Percentiles rank a stretch among this genome's conserved stretches.
Evolutionary conservation across 2,888 invertebrate species (phyloP).

Genomic region (Spialia ferax): DNA sequence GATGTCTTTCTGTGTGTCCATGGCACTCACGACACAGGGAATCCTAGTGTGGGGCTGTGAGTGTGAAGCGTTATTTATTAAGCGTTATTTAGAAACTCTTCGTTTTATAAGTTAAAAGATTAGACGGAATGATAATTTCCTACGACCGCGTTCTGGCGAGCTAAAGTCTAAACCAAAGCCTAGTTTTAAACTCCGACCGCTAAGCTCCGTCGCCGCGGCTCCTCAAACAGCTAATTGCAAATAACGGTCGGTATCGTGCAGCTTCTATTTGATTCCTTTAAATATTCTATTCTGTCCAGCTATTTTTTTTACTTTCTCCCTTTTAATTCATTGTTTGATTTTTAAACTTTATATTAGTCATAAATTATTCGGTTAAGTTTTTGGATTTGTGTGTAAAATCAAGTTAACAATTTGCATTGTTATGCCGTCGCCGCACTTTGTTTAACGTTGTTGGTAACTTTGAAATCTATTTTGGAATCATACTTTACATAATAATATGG

Average conservation of each 20-base stretch:
- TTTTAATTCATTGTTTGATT: neutral
- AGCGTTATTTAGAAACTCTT: neutral
- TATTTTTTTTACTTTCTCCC: no score
- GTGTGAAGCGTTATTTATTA: no score
- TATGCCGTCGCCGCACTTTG: no score
- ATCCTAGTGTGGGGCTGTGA: no score
- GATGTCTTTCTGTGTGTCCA: no score
- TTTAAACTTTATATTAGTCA: neutral
- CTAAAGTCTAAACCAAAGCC: conserved; percentile 1
- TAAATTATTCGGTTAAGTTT: no score
- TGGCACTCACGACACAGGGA: no score
- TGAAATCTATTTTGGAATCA: no score
- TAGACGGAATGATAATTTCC: neutral
- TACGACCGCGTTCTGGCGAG: neutral
- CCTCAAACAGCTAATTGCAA: conserved; percentile 31
- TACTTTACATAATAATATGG: no score
- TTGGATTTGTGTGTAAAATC: no score
- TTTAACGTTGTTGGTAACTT: no score
- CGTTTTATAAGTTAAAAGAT: neutral
- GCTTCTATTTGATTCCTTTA: neutral
- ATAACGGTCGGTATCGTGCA: conserved; percentile 4
- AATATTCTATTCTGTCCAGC: neutral
- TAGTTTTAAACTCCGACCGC: conserved; percentile 11
- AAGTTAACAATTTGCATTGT: no score
- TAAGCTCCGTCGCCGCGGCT: conserved; percentile 9